phyloP scores from a whole-genome alignment of 2,888 invertebrate genomes.

The Hydriomena furcata region DNA sequence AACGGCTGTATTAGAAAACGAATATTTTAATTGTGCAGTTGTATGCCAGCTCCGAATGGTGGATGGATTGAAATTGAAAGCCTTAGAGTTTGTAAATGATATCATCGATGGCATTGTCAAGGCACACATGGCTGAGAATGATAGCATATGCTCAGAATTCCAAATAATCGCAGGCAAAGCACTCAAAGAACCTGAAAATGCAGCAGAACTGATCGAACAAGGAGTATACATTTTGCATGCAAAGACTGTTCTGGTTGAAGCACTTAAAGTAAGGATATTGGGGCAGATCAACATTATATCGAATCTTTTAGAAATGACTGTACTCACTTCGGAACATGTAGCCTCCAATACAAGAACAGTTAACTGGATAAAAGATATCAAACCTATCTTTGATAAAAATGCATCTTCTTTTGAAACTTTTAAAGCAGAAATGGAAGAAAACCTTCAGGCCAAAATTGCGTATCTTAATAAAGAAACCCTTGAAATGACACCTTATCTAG shows the following conservation, averaged over 20 bases:
- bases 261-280: slow-evolving; percentile 87
- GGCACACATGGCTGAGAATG: slow-evolving; percentile 86
- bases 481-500: slow-evolving; percentile 89
- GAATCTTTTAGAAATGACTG: slow-evolving; percentile 89
- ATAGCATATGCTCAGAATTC: slow-evolving; percentile 88
- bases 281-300: slow-evolving; percentile 86
- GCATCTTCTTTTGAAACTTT: slow-evolving; percentile 90
- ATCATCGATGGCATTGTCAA: slow-evolving; percentile 86
- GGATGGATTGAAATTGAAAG: slow-evolving; percentile 82
- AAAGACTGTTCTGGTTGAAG: slow-evolving; percentile 87
- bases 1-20: slow-evolving; percentile 85
- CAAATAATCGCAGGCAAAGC: slow-evolving; percentile 87
- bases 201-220: slow-evolving; percentile 91
- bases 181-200: slow-evolving; percentile 88
- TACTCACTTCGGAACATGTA: slow-evolving; percentile 89
- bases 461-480: slow-evolving; percentile 88
- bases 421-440: slow-evolving; percentile 94
- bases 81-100: slow-evolving; percentile 82
- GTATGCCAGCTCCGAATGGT: slow-evolving; percentile 86
- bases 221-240: slow-evolving; percentile 92
- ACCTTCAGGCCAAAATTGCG: slow-evolving; percentile 86
- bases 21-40: slow-evolving; percentile 86
- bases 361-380: slow-evolving; percentile 92
- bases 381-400: slow-evolving; percentile 91
- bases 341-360: slow-evolving; percentile 91